These are phyloP conservation scores for Anguilla japonica DNA, from an alignment of 2,113 vertebrate genomes.

Conservation along the genomic window DNA sequence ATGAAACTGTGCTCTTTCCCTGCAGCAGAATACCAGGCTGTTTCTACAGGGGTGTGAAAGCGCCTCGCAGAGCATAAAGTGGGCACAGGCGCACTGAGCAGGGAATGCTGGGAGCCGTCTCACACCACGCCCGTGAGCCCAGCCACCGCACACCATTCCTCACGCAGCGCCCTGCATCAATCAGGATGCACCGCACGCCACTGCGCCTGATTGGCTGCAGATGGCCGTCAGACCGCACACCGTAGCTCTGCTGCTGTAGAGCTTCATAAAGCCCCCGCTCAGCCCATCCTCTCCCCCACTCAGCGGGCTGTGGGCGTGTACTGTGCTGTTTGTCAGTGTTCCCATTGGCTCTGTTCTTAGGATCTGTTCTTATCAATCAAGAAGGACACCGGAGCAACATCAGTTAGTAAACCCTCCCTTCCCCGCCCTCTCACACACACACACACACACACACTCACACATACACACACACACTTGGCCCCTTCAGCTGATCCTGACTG, in stretches of 20 bases:
- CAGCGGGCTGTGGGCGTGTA: neutral
- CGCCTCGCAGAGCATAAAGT: neutral
- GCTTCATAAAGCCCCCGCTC: too few species aligned
- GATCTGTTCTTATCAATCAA: constrained; percentile 7
- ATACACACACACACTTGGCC: neutral
- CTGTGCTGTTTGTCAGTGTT: neutral
- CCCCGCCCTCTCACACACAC: neutral
- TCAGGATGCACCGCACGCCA: neutral
- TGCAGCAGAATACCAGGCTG: neutral
- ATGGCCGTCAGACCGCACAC: too few species aligned
- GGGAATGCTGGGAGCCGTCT: neutral
- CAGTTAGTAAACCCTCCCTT: too few species aligned
- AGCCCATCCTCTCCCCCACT: neutral
- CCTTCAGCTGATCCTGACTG: neutral
- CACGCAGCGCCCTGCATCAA: neutral
- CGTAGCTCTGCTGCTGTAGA: too few species aligned
- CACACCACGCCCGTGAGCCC: neutral
- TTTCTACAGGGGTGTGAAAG: neutral
- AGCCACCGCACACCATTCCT: neutral
- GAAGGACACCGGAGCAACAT: too few species aligned
- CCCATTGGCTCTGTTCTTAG: neutral
- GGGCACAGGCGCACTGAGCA: too few species aligned
- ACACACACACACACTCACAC: neutral
- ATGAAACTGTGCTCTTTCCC: neutral
- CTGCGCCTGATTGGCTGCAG: neutral